Conservation (phyloP, 2,113 vertebrate species). For the Eleginops maclovinus region DNA sequence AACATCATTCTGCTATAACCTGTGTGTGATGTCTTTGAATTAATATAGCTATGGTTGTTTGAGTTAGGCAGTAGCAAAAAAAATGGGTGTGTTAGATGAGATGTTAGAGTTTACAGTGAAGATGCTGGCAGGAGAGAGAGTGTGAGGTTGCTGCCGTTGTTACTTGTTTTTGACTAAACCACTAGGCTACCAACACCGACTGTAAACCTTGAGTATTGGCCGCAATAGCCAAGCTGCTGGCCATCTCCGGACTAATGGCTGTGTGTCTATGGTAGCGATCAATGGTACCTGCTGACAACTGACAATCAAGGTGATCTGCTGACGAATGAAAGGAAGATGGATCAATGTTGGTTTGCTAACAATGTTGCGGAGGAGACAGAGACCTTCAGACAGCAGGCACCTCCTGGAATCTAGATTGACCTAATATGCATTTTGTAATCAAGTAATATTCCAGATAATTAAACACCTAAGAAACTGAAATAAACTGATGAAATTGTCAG, state of each 20-base stretch:
- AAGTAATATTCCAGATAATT: background rate
- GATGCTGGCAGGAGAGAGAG: background rate
- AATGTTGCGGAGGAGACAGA: background rate
- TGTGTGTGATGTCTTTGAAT: background rate
- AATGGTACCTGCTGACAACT: constrained; percentile 35
- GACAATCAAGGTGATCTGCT: constrained; percentile 36
- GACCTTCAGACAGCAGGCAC: background rate
- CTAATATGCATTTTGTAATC: background rate
- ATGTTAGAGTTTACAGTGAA: background rate
- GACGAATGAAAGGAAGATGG: constrained; percentile 37
- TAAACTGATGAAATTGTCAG: constrained; percentile 7
- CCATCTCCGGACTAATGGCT: constrained; percentile 10
- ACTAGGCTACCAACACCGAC: background rate
- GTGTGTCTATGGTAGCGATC: constrained; percentile 38
- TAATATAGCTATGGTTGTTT: background rate
- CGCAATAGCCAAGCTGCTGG: background rate
- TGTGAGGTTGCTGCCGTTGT: background rate
- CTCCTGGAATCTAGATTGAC: background rate
- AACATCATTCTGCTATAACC: background rate
- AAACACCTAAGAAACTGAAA: background rate
- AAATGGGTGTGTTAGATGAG: too few species aligned
- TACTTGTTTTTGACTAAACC: background rate
- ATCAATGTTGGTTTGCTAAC: constrained; percentile 20
- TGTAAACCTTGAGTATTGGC: constrained; percentile 3
- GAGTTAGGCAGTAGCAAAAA: too few species aligned